Base-by-base conservation (phyloP, 2,113 vertebrate genomes). In the Cyprinodon tularosa region DNA sequence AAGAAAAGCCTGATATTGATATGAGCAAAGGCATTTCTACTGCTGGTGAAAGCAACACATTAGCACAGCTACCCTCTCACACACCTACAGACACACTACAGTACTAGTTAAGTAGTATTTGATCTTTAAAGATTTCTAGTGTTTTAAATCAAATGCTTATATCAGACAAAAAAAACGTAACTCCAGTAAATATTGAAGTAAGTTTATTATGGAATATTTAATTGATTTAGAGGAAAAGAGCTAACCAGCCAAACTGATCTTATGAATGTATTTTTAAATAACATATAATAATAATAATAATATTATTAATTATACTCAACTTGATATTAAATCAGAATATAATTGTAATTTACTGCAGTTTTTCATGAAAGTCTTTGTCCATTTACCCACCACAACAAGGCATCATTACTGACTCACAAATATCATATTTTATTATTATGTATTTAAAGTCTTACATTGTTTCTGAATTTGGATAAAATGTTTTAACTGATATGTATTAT, bases 1-100 rank as follows among this genome's bases (percentile, higher is more conserved):
- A 89, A 90, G 81, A 85, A 71, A 83, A 85, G 57, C 72, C 77
- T 17, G 53, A 39, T 45, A 79, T 86, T 82, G 85, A 87, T 82
- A 86, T 78, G 53, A 87, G 48, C 78, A 36, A 10, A 50, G 0
- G 57, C 65, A 20, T 50, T 76, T 65, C 62, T 62, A 36, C 22
- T 36, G 53, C 65, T 85, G 86, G 86, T 77, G 62, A 78, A 81
- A 62, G 53, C 80, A 80, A 74, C 83, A 72, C 80, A 76, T 84
- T 77, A 69, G 62, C 68, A 76, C 75, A 71, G 47, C 59, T 42
- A 44, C 63, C 63, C 45, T 0, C 15, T 1, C 2, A 61, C 79
- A 64, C 44, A 39, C 44, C 1, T 45, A 57, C 37, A 20, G 17
- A 42, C 69, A 3, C 29, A 47, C 66, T 62, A 71, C 20, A 62